Evolutionary conservation across 2,888 invertebrate species (phyloP), one percentile per base, ranked within the genome.

Genomic region (Plebejus melissa): DNA sequence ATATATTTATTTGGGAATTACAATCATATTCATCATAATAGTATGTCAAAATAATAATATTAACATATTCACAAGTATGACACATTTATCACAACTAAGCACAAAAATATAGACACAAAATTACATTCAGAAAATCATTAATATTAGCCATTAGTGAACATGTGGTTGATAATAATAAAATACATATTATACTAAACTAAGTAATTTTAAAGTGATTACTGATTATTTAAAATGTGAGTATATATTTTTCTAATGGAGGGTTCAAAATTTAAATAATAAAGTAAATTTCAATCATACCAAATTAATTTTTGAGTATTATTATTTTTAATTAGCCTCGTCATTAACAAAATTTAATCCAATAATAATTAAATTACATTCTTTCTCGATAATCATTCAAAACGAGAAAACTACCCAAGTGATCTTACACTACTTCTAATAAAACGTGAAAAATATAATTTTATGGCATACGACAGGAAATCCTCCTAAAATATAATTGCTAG

Each of bases 31-130:
- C 28, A 4, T 65, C 9, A 28, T 9, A 11, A 28, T 58, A n/a
- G 58, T 28, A 65, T 65, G 70, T 38, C 6, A 1, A 41, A 38
- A 28, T 41, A 46, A 46, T n/a, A 71, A n/a, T 22, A 41, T 46
- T 11, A 41, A 70, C 6, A 46, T 71, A 22, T 71, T 46, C 46
- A 71, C 71, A 71, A 71, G n/a, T 71, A 71, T 46, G 22, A 46
- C 71, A 71, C 22, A 46, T 71, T 71, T 4, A 11, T 71, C 22
- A n/a, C 22, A 71, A 41, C 4, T 41, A 22, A 71, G 9, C 46
- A 13, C 41, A 46, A 22, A 22, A 70, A 7, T n/a, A 36, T 32
- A 36, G 65, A 16, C 32, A 36, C 65, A 65, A 65, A 65, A 32
- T 16, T 16, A 11, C 60, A 36, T 65, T 32, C 13, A 60, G 60